Evolutionary conservation across 1,140 invertebrate genomes (phyloP).

Genomic region (Leptinotarsa undecemlineata): DNA sequence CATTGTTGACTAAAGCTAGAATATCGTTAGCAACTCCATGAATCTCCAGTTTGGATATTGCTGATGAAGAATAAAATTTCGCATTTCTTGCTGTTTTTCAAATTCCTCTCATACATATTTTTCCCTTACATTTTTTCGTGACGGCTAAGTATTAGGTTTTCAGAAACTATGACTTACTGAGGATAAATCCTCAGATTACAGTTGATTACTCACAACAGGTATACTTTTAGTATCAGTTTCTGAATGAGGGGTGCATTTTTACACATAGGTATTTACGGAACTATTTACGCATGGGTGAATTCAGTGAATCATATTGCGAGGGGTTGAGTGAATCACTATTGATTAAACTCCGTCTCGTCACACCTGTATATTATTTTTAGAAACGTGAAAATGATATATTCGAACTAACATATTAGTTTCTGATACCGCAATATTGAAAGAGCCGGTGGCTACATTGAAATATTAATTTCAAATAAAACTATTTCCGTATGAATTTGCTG

Average conservation of each 20-base stretch:
- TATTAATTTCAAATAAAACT: slow-evolving; percentile 7
- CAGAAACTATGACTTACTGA: too few relatives aligned
- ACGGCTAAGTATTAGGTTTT: too few relatives aligned
- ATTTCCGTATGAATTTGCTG: not conserved
- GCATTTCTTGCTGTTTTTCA: too few relatives aligned
- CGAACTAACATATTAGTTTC: not conserved
- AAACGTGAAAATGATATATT: not conserved
- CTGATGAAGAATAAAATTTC: too few relatives aligned
- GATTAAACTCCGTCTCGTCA: slow-evolving; percentile 2
- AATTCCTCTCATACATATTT: too few relatives aligned
- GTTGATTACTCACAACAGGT: not conserved
- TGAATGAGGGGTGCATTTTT: not conserved
- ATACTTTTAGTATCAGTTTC: not conserved
- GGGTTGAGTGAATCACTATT: slow-evolving; percentile 4
- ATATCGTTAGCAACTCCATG: too few relatives aligned
- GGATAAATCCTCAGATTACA: too few relatives aligned
- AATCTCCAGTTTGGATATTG: too few relatives aligned
- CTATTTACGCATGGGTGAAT: not conserved
- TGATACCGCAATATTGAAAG: not conserved
- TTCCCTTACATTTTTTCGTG: too few relatives aligned
- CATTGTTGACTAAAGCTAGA: too few relatives aligned
- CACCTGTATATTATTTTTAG: slow-evolving; percentile 6
- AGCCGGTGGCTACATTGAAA: slow-evolving; percentile 7
- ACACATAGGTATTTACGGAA: slow-evolving; percentile 7
- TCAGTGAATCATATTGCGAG: slow-evolving; percentile 1